Evolutionary conservation across 1,140 invertebrate species (phyloP), one percentile per base, ranked within the genome.

Genomic region (Octopus sinensis): DNA sequence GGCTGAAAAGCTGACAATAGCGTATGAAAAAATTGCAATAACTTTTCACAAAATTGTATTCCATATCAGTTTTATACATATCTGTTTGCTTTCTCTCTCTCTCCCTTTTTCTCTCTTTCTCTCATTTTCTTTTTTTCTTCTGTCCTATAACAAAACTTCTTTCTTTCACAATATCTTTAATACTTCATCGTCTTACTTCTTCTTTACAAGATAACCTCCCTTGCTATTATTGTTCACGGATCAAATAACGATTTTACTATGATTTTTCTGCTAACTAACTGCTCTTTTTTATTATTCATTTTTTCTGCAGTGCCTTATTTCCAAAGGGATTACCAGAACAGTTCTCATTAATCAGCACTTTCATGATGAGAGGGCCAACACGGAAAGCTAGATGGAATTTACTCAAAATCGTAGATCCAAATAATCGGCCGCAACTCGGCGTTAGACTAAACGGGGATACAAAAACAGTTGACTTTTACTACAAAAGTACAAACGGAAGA

Each of bases 321-420:
- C 93, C 94, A 4, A 88, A 91, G 81, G 94, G 94, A 7, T 88
- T 95, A 77, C 94, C 94, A 4, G 92, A 94, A 62, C 92, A 95
- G 87, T 95, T 95, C 88, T 94, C 94, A 12, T 92, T 95, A 84
- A 93, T 94, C 68, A 93, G 92, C 83, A 94, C 94, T 4, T 93
- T 94, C 86, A 91, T 93, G 71, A 92, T 93, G 62, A 90, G 92
- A 56, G 81, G 81, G 43, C 92, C 92, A 85, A 88, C 92, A n/a
- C 91, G 92, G 1, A 93, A 92, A 85, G 89, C 91, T 43, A 90
- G 93, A 0, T 96, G 95, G 95, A 93, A 94, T 85, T 88, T 96
- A 17, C 91, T 96, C 79, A 90, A 93, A 54, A 93, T 95, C 5
- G 91, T 92, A 10, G 93, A 94, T 88, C 85, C 92, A 4, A 90